A percentile compares a stretch with the other conserved stretches of the same genome.
phyloP scores from a whole-genome alignment of 92 coral and sea anemone species.

The Metridium senile region DNA sequence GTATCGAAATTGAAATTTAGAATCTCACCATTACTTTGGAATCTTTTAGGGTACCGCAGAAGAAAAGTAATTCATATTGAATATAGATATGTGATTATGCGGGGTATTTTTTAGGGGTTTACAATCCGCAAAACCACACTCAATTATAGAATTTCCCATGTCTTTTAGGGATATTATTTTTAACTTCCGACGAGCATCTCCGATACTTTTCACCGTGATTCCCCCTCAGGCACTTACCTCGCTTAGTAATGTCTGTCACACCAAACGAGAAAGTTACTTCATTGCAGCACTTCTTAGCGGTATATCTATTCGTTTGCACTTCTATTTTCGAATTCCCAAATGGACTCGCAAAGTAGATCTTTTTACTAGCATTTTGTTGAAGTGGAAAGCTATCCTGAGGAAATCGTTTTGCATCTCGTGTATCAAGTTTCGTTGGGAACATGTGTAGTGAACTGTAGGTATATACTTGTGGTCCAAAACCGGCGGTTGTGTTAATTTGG shows the following conservation, averaged over 20 bases:
- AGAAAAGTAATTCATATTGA: too few relatives aligned
- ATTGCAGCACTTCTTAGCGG: slow-evolving; percentile 19
- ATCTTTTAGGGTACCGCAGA: too few relatives aligned
- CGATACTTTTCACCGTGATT: too few relatives aligned
- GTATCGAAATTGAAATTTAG: too few relatives aligned
- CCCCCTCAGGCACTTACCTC: too few relatives aligned
- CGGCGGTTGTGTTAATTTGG: neutral
- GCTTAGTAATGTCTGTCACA: neutral
- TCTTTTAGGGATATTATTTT: too few relatives aligned
- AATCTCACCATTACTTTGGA: too few relatives aligned
- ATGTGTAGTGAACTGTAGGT: neutral
- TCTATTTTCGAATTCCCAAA: neutral
- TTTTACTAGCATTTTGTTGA: neutral
- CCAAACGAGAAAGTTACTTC: neutral
- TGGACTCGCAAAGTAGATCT: neutral
- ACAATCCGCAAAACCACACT: too few relatives aligned
- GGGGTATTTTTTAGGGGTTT: too few relatives aligned
- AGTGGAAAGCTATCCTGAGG: neutral
- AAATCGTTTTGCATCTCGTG: neutral
- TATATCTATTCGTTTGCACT: neutral
- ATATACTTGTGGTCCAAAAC: neutral
- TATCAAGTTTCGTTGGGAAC: neutral
- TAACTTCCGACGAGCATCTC: too few relatives aligned
- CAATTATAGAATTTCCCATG: too few relatives aligned
- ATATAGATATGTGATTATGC: too few relatives aligned